A percentile compares a stretch with the other conserved stretches of the same genome.
These are phyloP conservation scores for Cheumatopsyche charites DNA, from an alignment of 1,140 invertebrate species.

Conservation along the genomic window DNA sequence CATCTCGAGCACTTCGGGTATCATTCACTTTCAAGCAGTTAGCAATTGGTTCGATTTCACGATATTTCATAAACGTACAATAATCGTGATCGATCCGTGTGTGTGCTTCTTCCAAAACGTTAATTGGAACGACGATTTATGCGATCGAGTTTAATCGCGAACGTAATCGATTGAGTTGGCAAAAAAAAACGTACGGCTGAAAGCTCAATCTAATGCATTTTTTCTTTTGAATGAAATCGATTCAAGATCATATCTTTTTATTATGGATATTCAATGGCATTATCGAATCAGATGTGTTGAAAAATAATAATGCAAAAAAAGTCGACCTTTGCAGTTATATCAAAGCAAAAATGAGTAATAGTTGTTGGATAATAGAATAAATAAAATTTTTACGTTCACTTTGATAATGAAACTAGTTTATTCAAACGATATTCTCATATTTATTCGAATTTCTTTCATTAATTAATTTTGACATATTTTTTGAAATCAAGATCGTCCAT, in stretches of 20 bases:
- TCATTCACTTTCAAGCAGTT: conserved; percentile 1
- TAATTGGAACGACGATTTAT: neutral
- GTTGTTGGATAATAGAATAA: neutral
- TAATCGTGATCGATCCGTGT: no score
- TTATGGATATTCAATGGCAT: no score
- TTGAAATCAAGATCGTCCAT: conserved; percentile 1
- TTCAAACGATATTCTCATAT: neutral
- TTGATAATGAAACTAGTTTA: neutral
- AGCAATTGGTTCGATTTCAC: neutral
- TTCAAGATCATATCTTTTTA: no score
- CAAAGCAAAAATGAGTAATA: neutral
- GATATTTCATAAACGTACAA: no score
- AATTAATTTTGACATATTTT: conserved; percentile 18
- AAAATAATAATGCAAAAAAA: neutral
- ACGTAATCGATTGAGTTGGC: neutral
- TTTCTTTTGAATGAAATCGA: no score
- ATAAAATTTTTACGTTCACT: neutral
- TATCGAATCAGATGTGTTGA: no score
- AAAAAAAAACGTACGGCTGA: no score
- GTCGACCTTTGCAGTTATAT: neutral
- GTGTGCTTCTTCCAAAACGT: no score
- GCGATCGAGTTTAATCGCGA: neutral
- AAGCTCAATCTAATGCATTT: no score
- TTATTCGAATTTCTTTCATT: neutral
- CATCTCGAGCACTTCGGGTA: conserved; percentile 2